Base-by-base conservation (phyloP, 2,797 vertebrate genomes). In the Morelia viridis region DNA sequence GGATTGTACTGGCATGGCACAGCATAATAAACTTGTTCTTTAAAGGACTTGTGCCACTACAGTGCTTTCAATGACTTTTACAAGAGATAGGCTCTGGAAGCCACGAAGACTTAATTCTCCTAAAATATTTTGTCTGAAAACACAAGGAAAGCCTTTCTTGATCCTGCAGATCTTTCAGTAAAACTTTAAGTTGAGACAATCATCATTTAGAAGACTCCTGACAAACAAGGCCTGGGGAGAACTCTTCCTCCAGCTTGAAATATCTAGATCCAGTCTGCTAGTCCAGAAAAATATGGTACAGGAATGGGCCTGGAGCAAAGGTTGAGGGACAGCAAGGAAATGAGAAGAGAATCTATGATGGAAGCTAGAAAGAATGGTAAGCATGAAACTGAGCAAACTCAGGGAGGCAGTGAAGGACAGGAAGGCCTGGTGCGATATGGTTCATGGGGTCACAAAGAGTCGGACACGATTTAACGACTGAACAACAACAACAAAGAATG, bases 141-240 rank as follows among this genome's bases (percentile, higher is more conserved):
- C 22, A 6, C n/a, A 85, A 0, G 57, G 53, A 92, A 31, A 83
- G 1, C 4, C 68, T 35, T 56, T n/a, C 31, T 28, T 88, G 60
- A 53, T 3, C 4, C 80, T 90, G 58, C 64, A 89, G 41, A 41
- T 17, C n/a, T 65, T 31, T 56, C 62, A 68, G 56, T 2, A 68
- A 68, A 46, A 41, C 62, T n/a, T 68, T 85, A 68, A 41, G 57
- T 13, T 57, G 50, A 86, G 58, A 58, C 0, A 91, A 89, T 92
- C 83, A 89, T 71, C 2, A 94, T 94, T 35, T 88, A 91, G 35
- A 0, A 60, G 65, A n/a, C 41, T 92, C 60, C 35, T 88, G 1
- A 5, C 1, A 35, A 35, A 89, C 5, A 76, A 93, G 4, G 7
- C 56, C 7, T 24, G 41, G 83, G 0, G 22, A 90, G n/a, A 60